Conservation (phyloP, 2,113 vertebrate species). For the Anhinga rufa region DNA sequence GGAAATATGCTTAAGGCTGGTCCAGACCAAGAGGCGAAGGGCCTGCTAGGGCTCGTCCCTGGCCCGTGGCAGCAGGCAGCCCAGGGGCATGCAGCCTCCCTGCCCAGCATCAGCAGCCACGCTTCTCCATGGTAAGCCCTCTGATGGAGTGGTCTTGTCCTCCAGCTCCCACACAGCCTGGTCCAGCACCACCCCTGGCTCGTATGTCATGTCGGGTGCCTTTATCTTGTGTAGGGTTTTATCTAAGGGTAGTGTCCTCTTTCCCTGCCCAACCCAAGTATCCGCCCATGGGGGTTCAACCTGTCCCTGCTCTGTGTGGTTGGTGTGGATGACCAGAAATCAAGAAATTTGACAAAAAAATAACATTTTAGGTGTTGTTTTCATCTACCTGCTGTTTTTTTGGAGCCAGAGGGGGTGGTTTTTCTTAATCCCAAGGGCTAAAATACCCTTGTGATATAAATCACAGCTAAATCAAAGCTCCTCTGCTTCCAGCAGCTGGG, state of each 20-base stretch:
- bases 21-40: neutral
- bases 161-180: neutral
- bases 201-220: rapidly evolving
- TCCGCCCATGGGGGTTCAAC: neutral
- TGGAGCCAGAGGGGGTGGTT: neutral
- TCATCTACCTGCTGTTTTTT: neutral
- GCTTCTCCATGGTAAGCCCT: neutral
- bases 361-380: neutral
- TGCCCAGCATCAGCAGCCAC: neutral
- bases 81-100: neutral
- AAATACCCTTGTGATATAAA: neutral
- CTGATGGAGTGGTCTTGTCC: neutral
- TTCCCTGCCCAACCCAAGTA: neutral
- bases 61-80: neutral
- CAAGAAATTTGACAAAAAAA: neutral
- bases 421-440: neutral
- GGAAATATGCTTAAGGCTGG: constrained; percentile 54
- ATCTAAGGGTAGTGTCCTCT: neutral
- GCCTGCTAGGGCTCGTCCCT: neutral
- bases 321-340: neutral
- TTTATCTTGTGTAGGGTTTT: neutral
- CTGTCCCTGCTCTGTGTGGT: rapidly evolving
- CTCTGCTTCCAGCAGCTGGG: neutral
- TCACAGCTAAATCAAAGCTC: neutral
- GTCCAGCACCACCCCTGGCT: neutral